A percentile compares a stretch with the other conserved stretches of the same genome.
These are phyloP conservation scores for Hucho hucho DNA, from an alignment of 2,113 vertebrate species.

Conservation along the genomic window DNA sequence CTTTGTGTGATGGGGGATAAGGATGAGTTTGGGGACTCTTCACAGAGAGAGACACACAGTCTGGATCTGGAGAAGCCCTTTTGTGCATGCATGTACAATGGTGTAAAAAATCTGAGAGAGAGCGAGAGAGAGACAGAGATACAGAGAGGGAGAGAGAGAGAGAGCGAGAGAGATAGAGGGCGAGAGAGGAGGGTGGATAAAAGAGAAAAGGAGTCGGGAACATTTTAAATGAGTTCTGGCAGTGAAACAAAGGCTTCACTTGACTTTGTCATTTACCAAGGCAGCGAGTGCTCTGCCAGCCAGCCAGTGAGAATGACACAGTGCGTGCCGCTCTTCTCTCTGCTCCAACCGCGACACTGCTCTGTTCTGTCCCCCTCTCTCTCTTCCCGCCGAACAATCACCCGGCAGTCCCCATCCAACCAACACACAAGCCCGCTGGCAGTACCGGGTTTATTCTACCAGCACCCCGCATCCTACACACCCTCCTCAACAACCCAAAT, in stretches of 20 bases:
- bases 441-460: neutral
- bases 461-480: slow-evolving; percentile 3
- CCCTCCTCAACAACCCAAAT: neutral
- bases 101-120: too few relatives aligned
- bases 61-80: slow-evolving; percentile 16
- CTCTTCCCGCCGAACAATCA: too few relatives aligned
- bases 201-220: neutral
- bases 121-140: too few relatives aligned
- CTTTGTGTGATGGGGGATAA: slow-evolving; percentile 11
- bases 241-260: slow-evolving; percentile 24
- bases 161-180: too few relatives aligned
- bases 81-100: neutral
- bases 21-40: neutral
- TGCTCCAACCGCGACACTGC: neutral
- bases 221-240: slow-evolving; percentile 25
- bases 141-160: too few relatives aligned
- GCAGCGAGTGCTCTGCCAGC: neutral
- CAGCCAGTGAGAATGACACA: neutral
- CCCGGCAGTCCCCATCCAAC: too few relatives aligned
- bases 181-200: neutral
- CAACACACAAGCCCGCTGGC: neutral
- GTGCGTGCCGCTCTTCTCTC: neutral
- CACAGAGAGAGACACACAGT: neutral
- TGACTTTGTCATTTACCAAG: slow-evolving; percentile 26
- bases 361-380: too few relatives aligned